Conservation (phyloP, 2,888 invertebrate species). For the Cyrtodaria siliqua region DNA sequence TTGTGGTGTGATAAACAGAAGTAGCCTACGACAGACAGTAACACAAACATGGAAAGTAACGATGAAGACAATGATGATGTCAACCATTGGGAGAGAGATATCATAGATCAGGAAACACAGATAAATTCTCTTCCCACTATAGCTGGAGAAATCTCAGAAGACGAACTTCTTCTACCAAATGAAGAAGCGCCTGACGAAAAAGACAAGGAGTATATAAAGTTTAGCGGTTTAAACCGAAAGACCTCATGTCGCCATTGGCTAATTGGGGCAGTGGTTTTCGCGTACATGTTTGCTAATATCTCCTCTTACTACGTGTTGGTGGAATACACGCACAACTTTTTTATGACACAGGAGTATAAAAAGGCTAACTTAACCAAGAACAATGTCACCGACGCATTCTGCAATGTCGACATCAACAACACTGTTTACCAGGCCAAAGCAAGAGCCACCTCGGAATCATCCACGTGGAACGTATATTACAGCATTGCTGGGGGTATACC, state of each 20-base stretch:
- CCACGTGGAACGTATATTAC: constrained; percentile 58
- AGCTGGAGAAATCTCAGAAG: background rate
- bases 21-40: too few species aligned
- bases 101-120: too few species aligned
- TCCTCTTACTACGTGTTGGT: constrained; percentile 50
- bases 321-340: constrained; percentile 52
- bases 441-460: constrained; percentile 46
- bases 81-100: too few species aligned
- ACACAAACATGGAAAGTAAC: background rate
- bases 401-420: constrained; percentile 29
- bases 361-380: constrained; percentile 46
- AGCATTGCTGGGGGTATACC: constrained; percentile 57
- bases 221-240: constrained; percentile 28
- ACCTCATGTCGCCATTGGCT: constrained; percentile 49
- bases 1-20: too few species aligned
- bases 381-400: constrained; percentile 34
- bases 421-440: constrained; percentile 41
- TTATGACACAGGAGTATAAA: constrained; percentile 28
- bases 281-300: constrained; percentile 49
- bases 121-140: too few species aligned
- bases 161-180: background rate
- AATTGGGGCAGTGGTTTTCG: constrained; percentile 52
- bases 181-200: constrained; percentile 2
- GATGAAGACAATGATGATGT: background rate
- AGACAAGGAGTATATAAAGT: constrained; percentile 26